These are phyloP conservation scores for Sabellastarte sp. DNA, from an alignment of 2,888 invertebrate genomes.

Conservation along the genomic window DNA sequence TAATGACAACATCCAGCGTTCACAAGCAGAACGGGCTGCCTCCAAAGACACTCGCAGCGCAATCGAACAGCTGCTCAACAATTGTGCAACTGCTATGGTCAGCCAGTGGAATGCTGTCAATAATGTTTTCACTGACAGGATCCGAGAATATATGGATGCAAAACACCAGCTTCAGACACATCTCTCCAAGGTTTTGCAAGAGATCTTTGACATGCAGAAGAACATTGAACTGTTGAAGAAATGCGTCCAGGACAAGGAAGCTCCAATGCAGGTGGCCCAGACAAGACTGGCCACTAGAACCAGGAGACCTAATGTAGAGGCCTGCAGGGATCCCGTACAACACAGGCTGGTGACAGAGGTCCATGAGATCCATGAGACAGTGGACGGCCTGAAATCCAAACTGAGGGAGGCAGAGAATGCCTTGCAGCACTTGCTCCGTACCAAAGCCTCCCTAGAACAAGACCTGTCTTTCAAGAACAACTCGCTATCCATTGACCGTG, in stretches of 20 bases:
- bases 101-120: constrained; percentile 59
- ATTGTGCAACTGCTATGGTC: constrained; percentile 59
- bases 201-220: constrained; percentile 90
- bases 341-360: constrained; percentile 84
- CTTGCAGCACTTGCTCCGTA: constrained; percentile 69
- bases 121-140: constrained; percentile 54
- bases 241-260: constrained; percentile 80
- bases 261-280: constrained; percentile 66
- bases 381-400: constrained; percentile 77
- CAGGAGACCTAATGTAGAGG: constrained; percentile 84
- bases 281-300: constrained; percentile 85
- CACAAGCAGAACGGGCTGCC: constrained; percentile 57
- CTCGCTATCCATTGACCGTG: constrained; percentile 87
- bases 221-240: constrained; percentile 85
- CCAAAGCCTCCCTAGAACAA: constrained; percentile 79
- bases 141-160: constrained; percentile 56
- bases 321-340: constrained; percentile 83
- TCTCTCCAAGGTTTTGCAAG: constrained; percentile 72
- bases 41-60: constrained; percentile 51
- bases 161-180: constrained; percentile 59
- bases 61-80: constrained; percentile 51
- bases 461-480: constrained; percentile 84
- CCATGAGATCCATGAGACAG: constrained; percentile 78
- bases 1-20: constrained; percentile 59
- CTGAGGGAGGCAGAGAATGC: constrained; percentile 66